These are phyloP conservation scores for Drosophila parthenogenetica DNA, from an alignment of 2,888 invertebrate species.

Conservation along the genomic window DNA sequence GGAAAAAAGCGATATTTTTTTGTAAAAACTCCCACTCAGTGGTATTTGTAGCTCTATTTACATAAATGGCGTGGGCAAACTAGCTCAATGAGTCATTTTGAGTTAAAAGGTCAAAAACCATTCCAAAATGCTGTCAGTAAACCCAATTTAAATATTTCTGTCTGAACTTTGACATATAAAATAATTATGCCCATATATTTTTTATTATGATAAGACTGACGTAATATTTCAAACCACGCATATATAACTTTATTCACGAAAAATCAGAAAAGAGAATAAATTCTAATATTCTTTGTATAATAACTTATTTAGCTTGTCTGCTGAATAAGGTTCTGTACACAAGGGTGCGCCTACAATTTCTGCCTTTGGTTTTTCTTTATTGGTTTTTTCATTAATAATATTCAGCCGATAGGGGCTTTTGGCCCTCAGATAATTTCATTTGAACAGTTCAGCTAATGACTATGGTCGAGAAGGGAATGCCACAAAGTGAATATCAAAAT, in stretches of 20 bases:
- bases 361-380: conserved; percentile 1
- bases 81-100: conserved; percentile 1
- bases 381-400: conserved; percentile 15
- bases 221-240: conserved; percentile 21
- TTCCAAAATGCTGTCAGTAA: background rate
- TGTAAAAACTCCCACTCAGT: no score
- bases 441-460: conserved; percentile 36
- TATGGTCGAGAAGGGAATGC: background rate
- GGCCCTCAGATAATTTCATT: conserved; percentile 22
- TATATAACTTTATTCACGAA: conserved; percentile 17
- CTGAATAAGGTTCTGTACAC: conserved; percentile 15
- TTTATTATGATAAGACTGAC: conserved; percentile 29
- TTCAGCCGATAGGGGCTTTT: conserved; percentile 22
- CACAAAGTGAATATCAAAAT: conserved; percentile 25
- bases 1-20: background rate
- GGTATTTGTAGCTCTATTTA: background rate
- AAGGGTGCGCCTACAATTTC: conserved; percentile 23
- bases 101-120: conserved; percentile 28
- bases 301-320: conserved; percentile 33
- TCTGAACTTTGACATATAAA: conserved; percentile 2
- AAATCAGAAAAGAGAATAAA: conserved; percentile 13
- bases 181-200: conserved; percentile 4
- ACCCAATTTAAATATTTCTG: conserved; percentile 10
- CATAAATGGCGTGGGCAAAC: background rate
- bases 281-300: conserved; percentile 25